These are phyloP conservation scores for Nephila pilipes DNA, from an alignment of 1,140 invertebrate genomes.

Conservation along the genomic window DNA sequence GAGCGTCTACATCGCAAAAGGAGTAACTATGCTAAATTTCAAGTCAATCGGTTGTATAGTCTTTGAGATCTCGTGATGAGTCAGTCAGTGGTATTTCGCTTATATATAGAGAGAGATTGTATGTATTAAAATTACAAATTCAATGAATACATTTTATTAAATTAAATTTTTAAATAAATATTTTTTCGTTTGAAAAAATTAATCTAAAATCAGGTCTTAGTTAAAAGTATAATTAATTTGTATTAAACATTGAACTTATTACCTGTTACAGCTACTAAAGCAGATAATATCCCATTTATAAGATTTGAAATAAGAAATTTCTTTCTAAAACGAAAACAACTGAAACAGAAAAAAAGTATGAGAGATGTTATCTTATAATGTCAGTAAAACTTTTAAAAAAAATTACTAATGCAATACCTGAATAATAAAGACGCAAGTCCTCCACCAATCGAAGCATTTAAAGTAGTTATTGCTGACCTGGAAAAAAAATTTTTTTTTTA, in stretches of 20 bases:
- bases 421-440: conserved; percentile 76
- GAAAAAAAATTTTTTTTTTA: neutral
- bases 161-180: too few relatives aligned
- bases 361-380: neutral
- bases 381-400: neutral
- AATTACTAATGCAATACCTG: conserved; percentile 69
- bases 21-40: too few relatives aligned
- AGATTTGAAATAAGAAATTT: conserved; percentile 91
- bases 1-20: too few relatives aligned
- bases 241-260: conserved; percentile 57
- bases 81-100: too few relatives aligned
- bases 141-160: too few relatives aligned
- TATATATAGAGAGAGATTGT: too few relatives aligned
- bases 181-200: too few relatives aligned
- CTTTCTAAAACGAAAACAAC: conserved; percentile 82
- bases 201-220: too few relatives aligned
- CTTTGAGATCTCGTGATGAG: too few relatives aligned
- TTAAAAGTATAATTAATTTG: too few relatives aligned
- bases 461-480: conserved; percentile 78
- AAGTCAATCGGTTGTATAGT: too few relatives aligned
- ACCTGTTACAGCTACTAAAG: conserved; percentile 93
- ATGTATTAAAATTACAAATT: too few relatives aligned
- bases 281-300: conserved; percentile 93
- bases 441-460: conserved; percentile 79
- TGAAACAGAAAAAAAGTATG: neutral